phyloP scores from a whole-genome alignment of 2,113 vertebrate species.

The Struthidea cinerea region DNA sequence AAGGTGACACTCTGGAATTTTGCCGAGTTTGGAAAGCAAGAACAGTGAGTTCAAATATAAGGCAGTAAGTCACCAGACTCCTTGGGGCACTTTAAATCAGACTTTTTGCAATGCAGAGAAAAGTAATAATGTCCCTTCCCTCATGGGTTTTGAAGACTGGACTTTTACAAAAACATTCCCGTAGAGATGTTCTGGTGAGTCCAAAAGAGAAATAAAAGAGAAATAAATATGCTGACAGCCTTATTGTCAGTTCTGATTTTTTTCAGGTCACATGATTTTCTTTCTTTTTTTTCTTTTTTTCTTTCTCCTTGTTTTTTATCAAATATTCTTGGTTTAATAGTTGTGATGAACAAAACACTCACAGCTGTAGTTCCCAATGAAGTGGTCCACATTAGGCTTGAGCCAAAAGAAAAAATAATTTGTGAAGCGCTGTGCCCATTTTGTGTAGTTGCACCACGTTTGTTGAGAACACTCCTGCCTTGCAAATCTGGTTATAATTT shows the following conservation, averaged over 20 bases:
- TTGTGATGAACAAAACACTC: not conserved
- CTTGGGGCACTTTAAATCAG: not conserved
- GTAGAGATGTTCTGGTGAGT: not conserved
- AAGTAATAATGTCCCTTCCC: not conserved
- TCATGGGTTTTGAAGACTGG: accelerated
- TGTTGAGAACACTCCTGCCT: not conserved
- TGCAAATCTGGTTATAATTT: not conserved
- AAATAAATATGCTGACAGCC: not conserved
- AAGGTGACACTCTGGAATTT: not conserved
- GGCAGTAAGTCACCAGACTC: not conserved
- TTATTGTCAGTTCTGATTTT: not conserved
- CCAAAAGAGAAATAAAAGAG: not conserved
- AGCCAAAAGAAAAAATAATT: not conserved
- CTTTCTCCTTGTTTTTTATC: not conserved
- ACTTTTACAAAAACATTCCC: not conserved
- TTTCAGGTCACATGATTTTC: not conserved
- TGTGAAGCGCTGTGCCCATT: not conserved
- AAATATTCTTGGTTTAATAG: not conserved
- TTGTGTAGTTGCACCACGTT: not conserved
- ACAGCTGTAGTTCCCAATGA: not conserved
- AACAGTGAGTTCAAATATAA: not conserved
- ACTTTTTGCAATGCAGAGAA: not conserved
- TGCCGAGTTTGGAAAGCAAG: not conserved
- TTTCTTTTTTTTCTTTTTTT: too few relatives aligned
- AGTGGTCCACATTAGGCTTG: not conserved